A percentile compares a stretch with the other conserved stretches of the same genome.
These are phyloP conservation scores for Mizuhopecten yessoensis DNA, from an alignment of 1,140 invertebrate genomes.

Conservation along the genomic window DNA sequence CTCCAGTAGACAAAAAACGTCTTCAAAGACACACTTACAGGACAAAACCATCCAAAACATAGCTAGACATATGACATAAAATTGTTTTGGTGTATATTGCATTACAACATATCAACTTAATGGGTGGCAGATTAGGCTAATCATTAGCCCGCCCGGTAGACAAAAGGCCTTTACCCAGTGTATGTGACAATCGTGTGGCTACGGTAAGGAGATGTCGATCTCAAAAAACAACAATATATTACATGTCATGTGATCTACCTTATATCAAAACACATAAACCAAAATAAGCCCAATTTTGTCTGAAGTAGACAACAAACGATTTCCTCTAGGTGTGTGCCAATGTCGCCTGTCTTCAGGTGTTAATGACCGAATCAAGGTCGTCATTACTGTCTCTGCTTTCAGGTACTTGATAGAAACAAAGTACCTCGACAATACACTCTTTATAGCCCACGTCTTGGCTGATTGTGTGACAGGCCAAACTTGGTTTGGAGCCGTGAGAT, in stretches of 20 bases:
- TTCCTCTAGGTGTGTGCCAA: background rate
- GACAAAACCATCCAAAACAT: background rate
- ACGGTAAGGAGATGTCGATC: background rate
- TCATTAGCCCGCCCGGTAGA: conserved; percentile 17
- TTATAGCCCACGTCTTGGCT: background rate
- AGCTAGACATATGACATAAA: background rate
- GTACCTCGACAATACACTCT: background rate
- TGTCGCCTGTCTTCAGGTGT: background rate
- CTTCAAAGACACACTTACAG: background rate
- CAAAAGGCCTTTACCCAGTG: background rate
- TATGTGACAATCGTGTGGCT: background rate
- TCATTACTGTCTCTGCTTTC: background rate
- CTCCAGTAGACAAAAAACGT: background rate
- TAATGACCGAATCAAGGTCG: background rate
- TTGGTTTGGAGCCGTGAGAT: background rate
- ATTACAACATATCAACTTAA: too few relatives aligned
- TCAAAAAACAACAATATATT: background rate
- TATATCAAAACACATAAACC: background rate
- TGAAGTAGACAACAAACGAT: background rate
- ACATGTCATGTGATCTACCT: background rate
- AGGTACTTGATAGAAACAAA: background rate
- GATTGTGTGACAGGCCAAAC: background rate
- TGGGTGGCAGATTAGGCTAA: background rate
- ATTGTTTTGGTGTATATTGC: background rate
- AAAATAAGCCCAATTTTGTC: background rate